Evolutionary conservation across 2,797 vertebrate genomes (phyloP), one percentile per base, ranked within the genome.

Genomic region (Clamator glandarius): DNA sequence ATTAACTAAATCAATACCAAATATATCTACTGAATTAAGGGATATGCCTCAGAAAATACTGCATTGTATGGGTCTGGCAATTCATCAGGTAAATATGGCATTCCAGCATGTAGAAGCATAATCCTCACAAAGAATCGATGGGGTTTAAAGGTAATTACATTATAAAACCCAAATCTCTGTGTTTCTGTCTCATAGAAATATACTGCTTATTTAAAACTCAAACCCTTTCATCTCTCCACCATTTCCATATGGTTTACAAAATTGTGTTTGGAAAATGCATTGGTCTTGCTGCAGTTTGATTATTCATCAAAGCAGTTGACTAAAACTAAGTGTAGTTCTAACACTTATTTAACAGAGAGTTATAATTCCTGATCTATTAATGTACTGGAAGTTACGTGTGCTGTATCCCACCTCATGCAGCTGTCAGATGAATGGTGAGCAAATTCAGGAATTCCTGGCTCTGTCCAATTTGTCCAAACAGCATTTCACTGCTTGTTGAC

Each of bases 31-130:
- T 57, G 98, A 99, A 36, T 96, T 99, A 68, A 98, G 97, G 96
- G 98, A 99, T 35, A 98, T 98, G 97, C 99, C 99, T 46, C 98
- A 99, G 96, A 97, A 98, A 97, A 98, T 98, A 35, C 97, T 99
- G 89, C 98, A 98, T 59, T 99, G 99, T 94, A 96, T 99, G 98
- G 99, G 99, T 48, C 91, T 99, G 91, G 99, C 99, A 55, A 97
- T 99, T 97, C 99, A 99, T 95, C 99, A 99, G 98, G 99, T 99
- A 96, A 95, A 57, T 74, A 48, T 6, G 3, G 57, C 24, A 4
- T 36, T 75, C 67, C 61, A 59, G 18, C 4, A 18, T 8, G 15
- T 16, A 68, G 42, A 66, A 58, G 11, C 24, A 33, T 25, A 59
- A 29, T 14, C 18, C 12, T 82, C 23, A 5, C 20, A 48, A 63